phyloP scores from a whole-genome alignment of 2,113 vertebrate genomes.

The Symphodus melops region DNA sequence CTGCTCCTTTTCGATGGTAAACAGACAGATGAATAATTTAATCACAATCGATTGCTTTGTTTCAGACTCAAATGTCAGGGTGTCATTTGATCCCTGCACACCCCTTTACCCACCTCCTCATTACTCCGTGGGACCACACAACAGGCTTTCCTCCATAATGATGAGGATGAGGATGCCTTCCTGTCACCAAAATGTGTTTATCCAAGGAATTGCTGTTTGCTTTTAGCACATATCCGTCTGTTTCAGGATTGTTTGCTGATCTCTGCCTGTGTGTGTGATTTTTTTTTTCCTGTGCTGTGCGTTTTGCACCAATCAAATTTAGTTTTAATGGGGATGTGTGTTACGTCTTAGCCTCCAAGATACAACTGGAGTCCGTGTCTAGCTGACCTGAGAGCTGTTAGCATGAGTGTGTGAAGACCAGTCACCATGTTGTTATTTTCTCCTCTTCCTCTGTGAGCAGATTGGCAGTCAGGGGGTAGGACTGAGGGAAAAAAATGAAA shows the following conservation, averaged over 20 bases:
- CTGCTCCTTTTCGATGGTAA: slow-evolving; percentile 60
- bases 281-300: slow-evolving; percentile 21
- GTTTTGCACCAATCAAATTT: slow-evolving; percentile 3
- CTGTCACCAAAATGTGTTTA: slow-evolving; percentile 32
- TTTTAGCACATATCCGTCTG: slow-evolving; percentile 41
- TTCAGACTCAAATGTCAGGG: slow-evolving; percentile 77
- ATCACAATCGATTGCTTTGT: slow-evolving; percentile 76
- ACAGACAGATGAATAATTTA: slow-evolving; percentile 79
- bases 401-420: slow-evolving; percentile 37
- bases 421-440: slow-evolving; percentile 55
- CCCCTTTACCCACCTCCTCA: slow-evolving; percentile 35
- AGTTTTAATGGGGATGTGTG: not conserved
- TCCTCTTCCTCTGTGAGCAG: slow-evolving; percentile 47
- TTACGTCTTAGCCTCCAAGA: slow-evolving; percentile 7
- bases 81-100: slow-evolving; percentile 70
- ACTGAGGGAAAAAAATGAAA: slow-evolving; percentile 36
- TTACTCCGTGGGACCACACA: slow-evolving; percentile 41
- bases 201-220: slow-evolving; percentile 41
- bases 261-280: slow-evolving; percentile 23
- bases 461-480: slow-evolving; percentile 40
- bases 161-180: slow-evolving; percentile 39
- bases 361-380: not conserved
- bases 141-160: slow-evolving; percentile 50
- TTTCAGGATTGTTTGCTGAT: slow-evolving; percentile 2
- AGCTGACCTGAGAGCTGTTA: slow-evolving; percentile 11